phyloP scores from a whole-genome alignment of 2,113 vertebrate genomes.

The Tursiops truncatus region DNA sequence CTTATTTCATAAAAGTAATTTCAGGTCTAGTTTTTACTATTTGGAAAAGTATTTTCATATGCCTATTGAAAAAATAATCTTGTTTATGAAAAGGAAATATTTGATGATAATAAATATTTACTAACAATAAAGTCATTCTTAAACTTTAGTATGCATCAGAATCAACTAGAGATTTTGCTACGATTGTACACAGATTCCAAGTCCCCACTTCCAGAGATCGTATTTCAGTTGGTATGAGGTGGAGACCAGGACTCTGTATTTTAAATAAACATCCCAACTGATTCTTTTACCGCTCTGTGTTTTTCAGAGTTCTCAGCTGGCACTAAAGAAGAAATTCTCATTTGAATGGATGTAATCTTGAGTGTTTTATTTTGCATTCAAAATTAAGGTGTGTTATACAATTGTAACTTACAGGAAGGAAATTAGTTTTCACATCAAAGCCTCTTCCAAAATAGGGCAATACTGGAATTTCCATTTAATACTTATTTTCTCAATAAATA shows the following conservation, averaged over 20 bases:
- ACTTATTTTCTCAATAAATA: slow-evolving; percentile 53
- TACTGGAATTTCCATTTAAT: slow-evolving; percentile 32
- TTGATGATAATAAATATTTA: background rate
- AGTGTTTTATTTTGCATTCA: slow-evolving; percentile 37
- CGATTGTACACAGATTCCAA: background rate
- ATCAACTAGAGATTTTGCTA: background rate
- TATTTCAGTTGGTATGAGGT: background rate
- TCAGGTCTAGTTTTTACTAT: background rate
- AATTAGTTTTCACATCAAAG: slow-evolving; percentile 24
- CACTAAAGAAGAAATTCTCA: slow-evolving; percentile 18
- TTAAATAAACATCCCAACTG: background rate
- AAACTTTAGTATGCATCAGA: background rate
- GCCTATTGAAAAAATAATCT: slow-evolving; percentile 34
- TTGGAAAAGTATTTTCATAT: slow-evolving; percentile 28
- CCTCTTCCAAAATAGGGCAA: slow-evolving; percentile 21
- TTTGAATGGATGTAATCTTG: background rate
- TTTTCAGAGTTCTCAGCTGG: slow-evolving; percentile 15
- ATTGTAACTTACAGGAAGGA: background rate
- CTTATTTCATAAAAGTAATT: slow-evolving; percentile 12
- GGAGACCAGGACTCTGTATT: background rate
- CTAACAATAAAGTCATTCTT: slow-evolving; percentile 25
- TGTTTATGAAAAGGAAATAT: slow-evolving; percentile 31
- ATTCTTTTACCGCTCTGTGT: background rate
- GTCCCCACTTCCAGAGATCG: background rate
- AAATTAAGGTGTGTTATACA: slow-evolving; percentile 27